Evolutionary conservation across 2,113 vertebrate genomes (phyloP).

Genomic region (Eurystomus gularis): DNA sequence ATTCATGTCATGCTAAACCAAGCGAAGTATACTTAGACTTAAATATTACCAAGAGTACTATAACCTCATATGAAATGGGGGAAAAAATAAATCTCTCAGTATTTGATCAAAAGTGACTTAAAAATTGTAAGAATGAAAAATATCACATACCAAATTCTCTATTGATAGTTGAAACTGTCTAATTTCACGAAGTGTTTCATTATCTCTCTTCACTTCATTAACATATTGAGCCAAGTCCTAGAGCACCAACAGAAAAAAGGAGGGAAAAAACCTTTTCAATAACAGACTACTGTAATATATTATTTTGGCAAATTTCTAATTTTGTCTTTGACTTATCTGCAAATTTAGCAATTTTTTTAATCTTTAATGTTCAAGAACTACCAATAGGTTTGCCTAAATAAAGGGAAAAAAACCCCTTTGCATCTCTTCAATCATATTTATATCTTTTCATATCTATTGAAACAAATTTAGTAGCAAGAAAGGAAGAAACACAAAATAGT

Average conservation of each 20-base stretch:
- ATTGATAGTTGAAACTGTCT: conserved; percentile 95
- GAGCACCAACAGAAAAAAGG: conserved; percentile 29
- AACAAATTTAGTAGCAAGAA: neutral
- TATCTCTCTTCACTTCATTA: conserved; percentile 98
- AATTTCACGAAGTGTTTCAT: conserved; percentile 94
- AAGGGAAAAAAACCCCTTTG: neutral
- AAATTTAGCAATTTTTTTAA: neutral
- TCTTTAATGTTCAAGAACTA: neutral
- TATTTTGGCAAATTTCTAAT: neutral
- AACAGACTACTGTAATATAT: neutral
- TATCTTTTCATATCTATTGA: neutral
- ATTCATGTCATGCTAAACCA: neutral
- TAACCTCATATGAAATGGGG: neutral
- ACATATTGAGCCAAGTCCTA: conserved; percentile 98
- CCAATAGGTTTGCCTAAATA: neutral
- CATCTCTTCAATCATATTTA: neutral
- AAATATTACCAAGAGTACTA: neutral
- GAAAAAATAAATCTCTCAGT: neutral
- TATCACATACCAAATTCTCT: conserved; percentile 89
- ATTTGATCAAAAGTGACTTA: neutral
- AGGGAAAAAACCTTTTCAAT: neutral
- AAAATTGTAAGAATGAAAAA: neutral
- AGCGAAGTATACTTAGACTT: neutral
- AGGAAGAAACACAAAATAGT: neutral
- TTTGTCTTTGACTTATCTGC: neutral